Evolutionary conservation across 2,888 invertebrate species (phyloP), one percentile per base, ranked within the genome.

Genomic region (Drosophila maculinotata): DNA sequence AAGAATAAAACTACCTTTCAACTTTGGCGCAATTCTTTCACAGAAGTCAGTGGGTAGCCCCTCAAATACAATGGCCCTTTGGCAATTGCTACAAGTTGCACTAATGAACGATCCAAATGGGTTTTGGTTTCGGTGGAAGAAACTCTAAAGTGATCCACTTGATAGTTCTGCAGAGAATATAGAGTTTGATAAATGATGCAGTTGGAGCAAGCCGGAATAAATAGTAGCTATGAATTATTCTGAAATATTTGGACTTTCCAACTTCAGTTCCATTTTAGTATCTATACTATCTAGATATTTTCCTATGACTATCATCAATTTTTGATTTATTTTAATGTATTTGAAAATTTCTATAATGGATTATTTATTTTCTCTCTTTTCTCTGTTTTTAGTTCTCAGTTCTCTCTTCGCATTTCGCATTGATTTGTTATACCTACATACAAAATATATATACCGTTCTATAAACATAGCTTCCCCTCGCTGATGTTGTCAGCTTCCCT

Each of bases 11-110:
- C n/a, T n/a, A 53, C 69, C 86, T 80, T 80, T 85, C 44, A 79
- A 83, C 56, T 80, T 69, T 69, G 62, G 68, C 74, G 70, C 68
- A 30, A 36, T 47, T 52, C 68, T 80, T 79, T 67, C 44, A 33
- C 47, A 30, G 75, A 86, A 75, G 77, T 53, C 83, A 76, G 74
- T 81, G 86, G 86, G 80, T 47, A 35, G 54, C 64, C 45, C 45
- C 57, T 49, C 49, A 58, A 67, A 65, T 65, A 56, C 71, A 70
- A 70, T 41, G 28, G 42, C 17, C 54, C 54, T 70, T 69, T 59
- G 51, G 51, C 30, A n/a, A n/a, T n/a, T n/a, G n/a, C n/a, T n/a
- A n/a, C 30, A 58, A 52, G 28, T 56, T 38, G 26, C 33, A 33
- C 65, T 68, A 63, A 72, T 74, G 75, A 39, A 58, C 38, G 39